Percentiles rank a stretch among this genome's conserved stretches.
These are phyloP conservation scores for Acanthurus tractus DNA, from an alignment of 2,797 vertebrate species.

Conservation along the genomic window DNA sequence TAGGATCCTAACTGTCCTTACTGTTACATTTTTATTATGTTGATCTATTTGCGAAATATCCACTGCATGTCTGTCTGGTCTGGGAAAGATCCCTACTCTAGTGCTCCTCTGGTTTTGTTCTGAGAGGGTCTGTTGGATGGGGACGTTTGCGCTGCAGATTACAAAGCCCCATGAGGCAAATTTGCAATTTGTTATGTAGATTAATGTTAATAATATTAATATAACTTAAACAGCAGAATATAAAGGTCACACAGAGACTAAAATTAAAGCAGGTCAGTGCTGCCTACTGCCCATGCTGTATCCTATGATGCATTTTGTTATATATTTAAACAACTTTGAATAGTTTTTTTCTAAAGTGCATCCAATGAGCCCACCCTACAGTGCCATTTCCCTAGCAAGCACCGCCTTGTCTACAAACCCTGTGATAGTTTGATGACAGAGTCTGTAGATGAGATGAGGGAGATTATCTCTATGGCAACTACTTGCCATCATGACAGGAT, in stretches of 20 bases:
- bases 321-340: not conserved
- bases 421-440: not conserved
- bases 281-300: no score
- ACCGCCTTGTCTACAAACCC: not conserved
- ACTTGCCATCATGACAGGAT: not conserved
- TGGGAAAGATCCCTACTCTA: no score
- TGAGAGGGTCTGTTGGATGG: no score
- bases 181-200: no score
- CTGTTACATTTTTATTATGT: not conserved
- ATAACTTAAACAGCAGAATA: not conserved
- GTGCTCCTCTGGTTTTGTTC: no score
- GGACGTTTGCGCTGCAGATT: no score
- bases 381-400: not conserved
- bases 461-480: slow-evolving; percentile 60
- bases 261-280: no score
- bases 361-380: not conserved
- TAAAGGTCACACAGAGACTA: not conserved
- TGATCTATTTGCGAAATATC: not conserved
- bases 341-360: not conserved
- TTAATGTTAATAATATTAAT: no score
- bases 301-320: not conserved
- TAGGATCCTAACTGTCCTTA: not conserved
- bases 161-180: no score
- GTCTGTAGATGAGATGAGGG: not conserved
- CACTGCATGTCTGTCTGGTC: no score